phyloP scores from a whole-genome alignment of 2,797 vertebrate genomes.

The Huso huso region DNA sequence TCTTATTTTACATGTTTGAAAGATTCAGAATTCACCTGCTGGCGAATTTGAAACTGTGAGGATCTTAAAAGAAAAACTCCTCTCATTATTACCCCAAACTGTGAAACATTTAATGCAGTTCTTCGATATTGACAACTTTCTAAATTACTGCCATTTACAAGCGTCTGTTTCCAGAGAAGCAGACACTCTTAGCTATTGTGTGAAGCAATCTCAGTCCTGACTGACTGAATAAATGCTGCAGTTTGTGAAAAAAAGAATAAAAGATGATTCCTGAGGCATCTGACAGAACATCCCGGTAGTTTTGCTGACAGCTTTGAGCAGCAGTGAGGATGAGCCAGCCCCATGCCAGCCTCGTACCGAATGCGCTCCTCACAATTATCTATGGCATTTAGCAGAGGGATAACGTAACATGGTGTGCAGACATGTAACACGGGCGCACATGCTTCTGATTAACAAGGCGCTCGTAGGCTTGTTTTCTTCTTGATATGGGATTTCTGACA shows the following conservation, averaged over 20 bases:
- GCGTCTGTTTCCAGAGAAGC: neutral
- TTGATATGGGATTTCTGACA: no score
- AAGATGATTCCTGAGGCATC: no score
- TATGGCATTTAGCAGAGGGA: no score
- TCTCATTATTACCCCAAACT: neutral
- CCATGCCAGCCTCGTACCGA: no score
- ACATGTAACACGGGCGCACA: no score
- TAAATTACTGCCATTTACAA: constrained; percentile 1
- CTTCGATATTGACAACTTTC: neutral
- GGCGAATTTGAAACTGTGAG: neutral
- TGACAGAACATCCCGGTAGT: no score
- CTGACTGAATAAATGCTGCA: neutral
- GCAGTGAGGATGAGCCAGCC: no score
- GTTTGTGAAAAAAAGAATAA: neutral
- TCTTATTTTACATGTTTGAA: neutral
- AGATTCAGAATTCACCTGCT: neutral
- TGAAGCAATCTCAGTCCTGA: neutral
- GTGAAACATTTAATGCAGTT: neutral
- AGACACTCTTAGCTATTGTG: neutral
- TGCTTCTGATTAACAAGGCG: no score
- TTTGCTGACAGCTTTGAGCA: no score
- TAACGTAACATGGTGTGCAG: no score
- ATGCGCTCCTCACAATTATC: no score
- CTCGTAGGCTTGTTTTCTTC: no score
- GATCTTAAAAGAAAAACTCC: neutral